phyloP scores from a whole-genome alignment of 2,888 invertebrate genomes.

The Serripes groenlandicus region DNA sequence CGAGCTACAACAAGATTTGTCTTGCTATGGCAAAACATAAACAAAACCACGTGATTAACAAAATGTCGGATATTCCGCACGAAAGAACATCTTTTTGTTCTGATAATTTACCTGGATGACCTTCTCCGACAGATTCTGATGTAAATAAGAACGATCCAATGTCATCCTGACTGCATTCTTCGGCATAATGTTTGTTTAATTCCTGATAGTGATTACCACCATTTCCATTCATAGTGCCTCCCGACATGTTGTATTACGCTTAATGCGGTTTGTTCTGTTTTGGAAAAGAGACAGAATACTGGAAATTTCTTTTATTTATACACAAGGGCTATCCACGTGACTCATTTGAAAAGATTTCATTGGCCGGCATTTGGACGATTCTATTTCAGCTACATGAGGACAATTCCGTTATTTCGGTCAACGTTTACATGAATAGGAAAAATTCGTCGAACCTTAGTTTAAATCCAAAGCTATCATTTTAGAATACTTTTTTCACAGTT shows the following conservation, averaged over 20 bases:
- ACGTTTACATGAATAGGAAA: too few relatives aligned
- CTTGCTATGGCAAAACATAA: constrained; percentile 39
- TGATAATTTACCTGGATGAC: constrained; percentile 85
- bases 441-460: too few relatives aligned
- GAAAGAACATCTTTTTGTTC: neutral
- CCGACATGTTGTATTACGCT: constrained; percentile 62
- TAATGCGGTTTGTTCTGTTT: constrained; percentile 6
- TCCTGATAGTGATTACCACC: constrained; percentile 75
- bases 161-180: constrained; percentile 83
- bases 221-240: constrained; percentile 55
- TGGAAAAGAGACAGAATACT: constrained; percentile 80
- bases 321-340: constrained; percentile 43
- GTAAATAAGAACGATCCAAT: constrained; percentile 85
- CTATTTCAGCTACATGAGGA: too few relatives aligned
- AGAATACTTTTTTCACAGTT: too few relatives aligned
- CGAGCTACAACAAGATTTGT: neutral
- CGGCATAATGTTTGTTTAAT: constrained; percentile 81
- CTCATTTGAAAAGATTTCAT: constrained; percentile 7
- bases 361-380: constrained; percentile 7
- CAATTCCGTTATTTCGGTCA: too few relatives aligned
- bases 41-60: constrained; percentile 71
- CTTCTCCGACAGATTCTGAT: constrained; percentile 87
- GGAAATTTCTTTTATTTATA: constrained; percentile 61
- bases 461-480: too few relatives aligned
- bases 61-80: neutral